Percentiles rank a stretch among this genome's conserved stretches.
These are phyloP conservation scores for Oreortyx pictus DNA, from an alignment of 2,797 vertebrate genomes.

Conservation along the genomic window DNA sequence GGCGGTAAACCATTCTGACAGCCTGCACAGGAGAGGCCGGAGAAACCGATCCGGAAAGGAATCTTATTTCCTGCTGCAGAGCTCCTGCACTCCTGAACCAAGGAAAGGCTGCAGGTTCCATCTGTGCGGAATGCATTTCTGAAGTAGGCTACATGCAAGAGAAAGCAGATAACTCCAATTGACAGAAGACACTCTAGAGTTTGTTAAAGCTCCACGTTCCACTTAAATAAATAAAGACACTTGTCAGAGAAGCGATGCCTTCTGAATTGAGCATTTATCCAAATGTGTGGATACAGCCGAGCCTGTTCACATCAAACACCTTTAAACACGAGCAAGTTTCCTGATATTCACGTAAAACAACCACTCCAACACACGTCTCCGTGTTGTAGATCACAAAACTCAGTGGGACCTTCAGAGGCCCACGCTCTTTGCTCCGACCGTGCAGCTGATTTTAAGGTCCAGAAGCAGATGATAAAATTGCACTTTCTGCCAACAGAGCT, in stretches of 20 bases:
- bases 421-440: not conserved
- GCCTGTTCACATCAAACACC: not conserved
- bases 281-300: not conserved
- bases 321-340: not conserved
- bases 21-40: not conserved
- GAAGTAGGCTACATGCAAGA: not conserved
- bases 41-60: not conserved
- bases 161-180: conserved; percentile 7
- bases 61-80: not conserved
- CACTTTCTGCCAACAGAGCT: not conserved
- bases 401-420: not conserved
- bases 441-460: not conserved
- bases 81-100: not conserved
- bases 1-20: not conserved
- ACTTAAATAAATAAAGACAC: not conserved
- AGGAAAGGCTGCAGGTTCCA: not conserved
- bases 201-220: conserved; percentile 11
- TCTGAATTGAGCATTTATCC: not conserved
- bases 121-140: not conserved
- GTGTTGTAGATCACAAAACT: conserved; percentile 3
- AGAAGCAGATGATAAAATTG: not conserved
- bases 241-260: not conserved
- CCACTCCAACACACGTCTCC: not conserved
- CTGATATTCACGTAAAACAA: not conserved
- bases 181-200: not conserved